Conservation (phyloP, 2,113 vertebrate genomes). For the Lethenteron reissneri region DNA sequence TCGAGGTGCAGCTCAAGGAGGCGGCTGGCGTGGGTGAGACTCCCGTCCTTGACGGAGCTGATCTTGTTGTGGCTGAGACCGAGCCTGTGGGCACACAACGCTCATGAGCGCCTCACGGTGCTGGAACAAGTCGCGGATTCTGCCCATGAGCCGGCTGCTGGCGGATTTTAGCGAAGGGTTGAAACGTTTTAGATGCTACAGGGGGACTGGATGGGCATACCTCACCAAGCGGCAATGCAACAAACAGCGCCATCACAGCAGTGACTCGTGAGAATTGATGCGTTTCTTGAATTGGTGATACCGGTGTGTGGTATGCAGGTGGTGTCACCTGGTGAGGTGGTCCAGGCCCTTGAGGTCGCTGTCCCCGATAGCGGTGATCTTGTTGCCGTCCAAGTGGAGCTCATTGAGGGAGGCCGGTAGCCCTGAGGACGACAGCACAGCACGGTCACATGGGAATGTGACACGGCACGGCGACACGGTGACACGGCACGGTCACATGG, state of each 20-base stretch:
- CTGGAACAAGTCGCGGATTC: no score
- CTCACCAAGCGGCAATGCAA: no score
- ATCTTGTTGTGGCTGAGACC: conserved; percentile 1
- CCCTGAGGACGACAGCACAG: background rate
- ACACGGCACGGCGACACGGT: background rate
- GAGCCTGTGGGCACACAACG: background rate
- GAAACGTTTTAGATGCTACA: no score
- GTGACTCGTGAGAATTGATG: no score
- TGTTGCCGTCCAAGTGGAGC: conserved; percentile 6
- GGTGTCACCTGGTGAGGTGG: background rate
- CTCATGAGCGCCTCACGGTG: no score
- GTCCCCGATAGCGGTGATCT: background rate
- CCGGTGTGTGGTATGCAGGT: no score
- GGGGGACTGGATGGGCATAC: no score
- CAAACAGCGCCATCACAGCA: no score
- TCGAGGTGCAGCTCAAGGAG: background rate
- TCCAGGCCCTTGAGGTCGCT: conserved; percentile 5
- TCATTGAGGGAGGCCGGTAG: background rate
- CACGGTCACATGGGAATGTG: background rate
- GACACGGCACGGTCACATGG: background rate
- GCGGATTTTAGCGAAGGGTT: no score
- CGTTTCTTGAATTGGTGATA: no score
- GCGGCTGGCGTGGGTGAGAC: background rate
- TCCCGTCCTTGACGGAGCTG: background rate
- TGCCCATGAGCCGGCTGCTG: no score